phyloP scores from a whole-genome alignment of 1,140 invertebrate species.

The Pachypsylla venusta region DNA sequence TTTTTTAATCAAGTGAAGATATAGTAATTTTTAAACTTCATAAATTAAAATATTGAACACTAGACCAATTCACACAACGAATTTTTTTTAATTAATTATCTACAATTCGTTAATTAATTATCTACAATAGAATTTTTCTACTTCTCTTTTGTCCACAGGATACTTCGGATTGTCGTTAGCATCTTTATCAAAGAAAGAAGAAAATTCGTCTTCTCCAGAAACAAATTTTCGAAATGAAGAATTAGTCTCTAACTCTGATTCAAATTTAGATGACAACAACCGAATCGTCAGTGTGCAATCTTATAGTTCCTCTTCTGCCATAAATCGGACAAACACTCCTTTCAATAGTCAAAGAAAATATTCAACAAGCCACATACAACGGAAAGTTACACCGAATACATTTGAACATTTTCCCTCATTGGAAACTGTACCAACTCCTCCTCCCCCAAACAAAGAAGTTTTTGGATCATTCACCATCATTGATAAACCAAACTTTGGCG shows the following conservation, averaged over 20 bases:
- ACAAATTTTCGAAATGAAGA: slow-evolving; percentile 4
- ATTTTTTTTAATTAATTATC: too few species aligned
- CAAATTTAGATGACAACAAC: background rate
- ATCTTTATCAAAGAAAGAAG: background rate
- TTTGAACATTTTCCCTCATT: background rate
- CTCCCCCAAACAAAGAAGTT: background rate
- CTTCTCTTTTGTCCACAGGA: slow-evolving; percentile 4
- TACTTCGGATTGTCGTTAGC: slow-evolving; percentile 3
- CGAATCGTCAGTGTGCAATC: background rate
- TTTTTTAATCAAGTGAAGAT: too few species aligned
- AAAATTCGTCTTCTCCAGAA: background rate
- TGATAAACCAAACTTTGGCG: background rate
- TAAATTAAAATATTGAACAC: too few species aligned
- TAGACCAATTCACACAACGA: too few species aligned
- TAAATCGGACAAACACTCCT: background rate
- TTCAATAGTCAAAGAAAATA: background rate
- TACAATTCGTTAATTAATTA: too few species aligned
- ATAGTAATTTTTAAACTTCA: too few species aligned
- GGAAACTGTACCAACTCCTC: background rate
- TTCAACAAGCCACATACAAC: slow-evolving; percentile 4
- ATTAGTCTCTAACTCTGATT: background rate
- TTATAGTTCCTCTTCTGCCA: background rate
- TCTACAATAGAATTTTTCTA: too few species aligned
- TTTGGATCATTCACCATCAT: background rate
- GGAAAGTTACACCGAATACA: background rate